Conservation (phyloP, 2,113 vertebrate genomes). For the Protomyctophum bolini region DNA sequence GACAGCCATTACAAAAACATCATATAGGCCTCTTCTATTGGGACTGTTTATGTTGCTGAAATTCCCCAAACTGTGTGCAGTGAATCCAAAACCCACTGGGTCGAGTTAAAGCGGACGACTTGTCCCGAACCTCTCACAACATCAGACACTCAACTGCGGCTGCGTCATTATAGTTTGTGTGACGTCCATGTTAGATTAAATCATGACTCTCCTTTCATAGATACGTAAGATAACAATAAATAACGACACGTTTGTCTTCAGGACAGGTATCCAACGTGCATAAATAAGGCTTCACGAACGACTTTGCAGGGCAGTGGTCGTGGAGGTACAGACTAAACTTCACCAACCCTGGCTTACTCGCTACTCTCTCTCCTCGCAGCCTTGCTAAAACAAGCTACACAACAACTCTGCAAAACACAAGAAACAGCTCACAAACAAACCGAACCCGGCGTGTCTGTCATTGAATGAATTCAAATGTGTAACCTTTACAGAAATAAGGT, state of each 20-base stretch:
- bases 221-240: background rate
- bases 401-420: too few relatives aligned
- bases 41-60: too few relatives aligned
- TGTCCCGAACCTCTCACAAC: conserved; percentile 39
- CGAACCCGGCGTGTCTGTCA: background rate
- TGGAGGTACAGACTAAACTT: conserved; percentile 8
- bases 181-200: conserved; percentile 46
- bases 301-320: conserved; percentile 19
- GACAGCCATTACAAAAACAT: too few relatives aligned
- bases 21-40: too few relatives aligned
- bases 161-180: conserved; percentile 65
- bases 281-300: background rate
- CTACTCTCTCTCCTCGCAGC: background rate
- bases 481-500: background rate
- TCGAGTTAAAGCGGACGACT: conserved; percentile 57
- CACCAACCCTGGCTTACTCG: conserved; percentile 28
- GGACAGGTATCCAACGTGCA: background rate
- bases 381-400: too few relatives aligned
- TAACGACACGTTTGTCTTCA: background rate
- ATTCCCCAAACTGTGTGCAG: background rate
- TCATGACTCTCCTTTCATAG: conserved; percentile 35
- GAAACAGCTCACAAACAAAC: conserved; percentile 39
- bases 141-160: conserved; percentile 56
- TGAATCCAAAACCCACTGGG: background rate
- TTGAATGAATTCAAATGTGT: background rate